These are phyloP conservation scores for Ophion costatus DNA, from an alignment of 2,888 invertebrate genomes.

Conservation along the genomic window DNA sequence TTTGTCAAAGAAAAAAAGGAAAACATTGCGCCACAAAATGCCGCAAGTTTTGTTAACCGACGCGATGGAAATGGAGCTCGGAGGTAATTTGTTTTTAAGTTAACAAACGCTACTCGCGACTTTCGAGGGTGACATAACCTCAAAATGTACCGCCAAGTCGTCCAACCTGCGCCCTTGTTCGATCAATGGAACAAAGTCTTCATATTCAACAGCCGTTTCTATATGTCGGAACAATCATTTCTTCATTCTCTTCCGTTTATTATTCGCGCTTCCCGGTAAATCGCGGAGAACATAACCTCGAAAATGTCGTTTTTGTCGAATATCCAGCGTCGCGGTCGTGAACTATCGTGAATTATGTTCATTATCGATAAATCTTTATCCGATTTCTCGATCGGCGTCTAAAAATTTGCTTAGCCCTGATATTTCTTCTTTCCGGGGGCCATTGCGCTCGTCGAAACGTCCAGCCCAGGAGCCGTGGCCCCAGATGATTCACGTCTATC, in stretches of 20 bases:
- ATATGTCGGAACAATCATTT: neutral
- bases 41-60: slow-evolving; percentile 77
- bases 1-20: neutral
- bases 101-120: slow-evolving; percentile 2
- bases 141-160: neutral
- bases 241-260: neutral
- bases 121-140: slow-evolving; percentile 40
- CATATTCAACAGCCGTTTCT: neutral
- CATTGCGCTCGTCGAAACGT: slow-evolving; percentile 70
- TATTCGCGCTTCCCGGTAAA: neutral
- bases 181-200: neutral
- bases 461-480: slow-evolving; percentile 96
- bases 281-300: slow-evolving; percentile 8
- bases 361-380: neutral
- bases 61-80: slow-evolving; percentile 73
- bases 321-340: too few species aligned
- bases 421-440: neutral
- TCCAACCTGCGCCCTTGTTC: neutral
- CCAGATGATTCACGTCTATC: slow-evolving; percentile 92
- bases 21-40: slow-evolving; percentile 70
- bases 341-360: neutral
- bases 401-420: neutral
- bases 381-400: neutral
- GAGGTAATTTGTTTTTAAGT: slow-evolving; percentile 67
- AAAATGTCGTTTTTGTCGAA: neutral